These are phyloP conservation scores for Bombyx huttoni DNA, from an alignment of 2,888 invertebrate species.

Conservation along the genomic window DNA sequence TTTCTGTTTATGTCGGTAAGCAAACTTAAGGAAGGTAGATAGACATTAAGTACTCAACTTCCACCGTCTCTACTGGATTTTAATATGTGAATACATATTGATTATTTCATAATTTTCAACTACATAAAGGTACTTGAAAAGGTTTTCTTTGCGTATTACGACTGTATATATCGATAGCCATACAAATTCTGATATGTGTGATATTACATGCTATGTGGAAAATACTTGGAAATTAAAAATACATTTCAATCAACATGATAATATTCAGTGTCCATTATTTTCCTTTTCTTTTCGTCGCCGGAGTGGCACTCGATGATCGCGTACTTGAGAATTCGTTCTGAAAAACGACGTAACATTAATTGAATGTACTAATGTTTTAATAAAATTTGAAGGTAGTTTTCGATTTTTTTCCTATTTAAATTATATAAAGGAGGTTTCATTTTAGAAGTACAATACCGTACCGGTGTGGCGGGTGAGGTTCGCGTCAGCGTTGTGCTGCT, in stretches of 20 bases:
- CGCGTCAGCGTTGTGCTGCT: slow-evolving; percentile 67
- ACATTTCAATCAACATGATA: slow-evolving; percentile 55
- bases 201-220: slow-evolving; percentile 67
- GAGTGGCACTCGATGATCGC: slow-evolving; percentile 57
- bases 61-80: no score
- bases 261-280: slow-evolving; percentile 56
- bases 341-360: neutral
- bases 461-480: slow-evolving; percentile 35
- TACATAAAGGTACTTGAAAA: neutral
- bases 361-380: neutral
- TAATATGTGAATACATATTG: no score
- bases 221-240: slow-evolving; percentile 58
- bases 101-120: no score
- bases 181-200: slow-evolving; percentile 59
- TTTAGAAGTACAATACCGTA: slow-evolving; percentile 8
- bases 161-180: slow-evolving; percentile 28
- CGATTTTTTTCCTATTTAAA: no score
- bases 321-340: slow-evolving; percentile 41
- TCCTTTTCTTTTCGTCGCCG: slow-evolving; percentile 64
- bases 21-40: no score
- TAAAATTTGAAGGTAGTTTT: no score
- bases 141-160: neutral
- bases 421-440: neutral
- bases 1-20: no score
- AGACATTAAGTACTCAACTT: no score